Percentiles rank a stretch among this genome's conserved stretches.
Evolutionary conservation across 2,113 vertebrate genomes (phyloP).

Genomic region (Grus americana): DNA sequence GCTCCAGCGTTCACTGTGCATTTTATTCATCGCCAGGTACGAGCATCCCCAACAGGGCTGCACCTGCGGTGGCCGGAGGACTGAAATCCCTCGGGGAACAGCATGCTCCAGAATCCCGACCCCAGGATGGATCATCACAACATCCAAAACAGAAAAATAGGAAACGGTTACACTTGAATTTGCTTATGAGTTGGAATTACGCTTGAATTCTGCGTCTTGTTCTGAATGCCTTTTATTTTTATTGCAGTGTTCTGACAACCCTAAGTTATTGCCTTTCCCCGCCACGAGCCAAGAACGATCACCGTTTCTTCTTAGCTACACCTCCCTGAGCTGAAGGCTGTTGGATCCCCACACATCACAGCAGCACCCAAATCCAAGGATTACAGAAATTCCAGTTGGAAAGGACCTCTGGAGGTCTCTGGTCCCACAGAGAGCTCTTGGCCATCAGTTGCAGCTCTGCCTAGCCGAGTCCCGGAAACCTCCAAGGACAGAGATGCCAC

Average conservation of each 20-base stretch:
- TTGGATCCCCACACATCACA: background rate
- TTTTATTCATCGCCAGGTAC: background rate
- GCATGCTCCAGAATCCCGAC: background rate
- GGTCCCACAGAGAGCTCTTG: background rate
- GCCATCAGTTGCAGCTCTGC: background rate
- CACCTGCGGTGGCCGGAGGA: background rate
- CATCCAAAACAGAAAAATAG: background rate
- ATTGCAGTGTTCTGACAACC: background rate
- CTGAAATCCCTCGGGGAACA: background rate
- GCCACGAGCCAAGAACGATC: background rate
- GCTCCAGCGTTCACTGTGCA: rapidly evolving
- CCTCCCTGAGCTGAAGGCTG: background rate
- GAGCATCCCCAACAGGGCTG: background rate
- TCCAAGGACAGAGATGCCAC: background rate
- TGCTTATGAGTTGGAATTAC: background rate
- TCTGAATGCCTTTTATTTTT: background rate
- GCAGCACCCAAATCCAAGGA: background rate
- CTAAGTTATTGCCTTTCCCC: background rate
- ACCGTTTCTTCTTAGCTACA: rapidly evolving
- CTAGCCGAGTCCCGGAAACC: background rate
- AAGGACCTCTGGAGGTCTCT: background rate
- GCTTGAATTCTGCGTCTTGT: background rate
- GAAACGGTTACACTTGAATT: background rate
- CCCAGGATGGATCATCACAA: too few relatives aligned
- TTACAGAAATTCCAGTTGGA: background rate